Evolutionary conservation across 2,113 vertebrate genomes (phyloP).

Genomic region (Stomatorhinus ivindoensis): DNA sequence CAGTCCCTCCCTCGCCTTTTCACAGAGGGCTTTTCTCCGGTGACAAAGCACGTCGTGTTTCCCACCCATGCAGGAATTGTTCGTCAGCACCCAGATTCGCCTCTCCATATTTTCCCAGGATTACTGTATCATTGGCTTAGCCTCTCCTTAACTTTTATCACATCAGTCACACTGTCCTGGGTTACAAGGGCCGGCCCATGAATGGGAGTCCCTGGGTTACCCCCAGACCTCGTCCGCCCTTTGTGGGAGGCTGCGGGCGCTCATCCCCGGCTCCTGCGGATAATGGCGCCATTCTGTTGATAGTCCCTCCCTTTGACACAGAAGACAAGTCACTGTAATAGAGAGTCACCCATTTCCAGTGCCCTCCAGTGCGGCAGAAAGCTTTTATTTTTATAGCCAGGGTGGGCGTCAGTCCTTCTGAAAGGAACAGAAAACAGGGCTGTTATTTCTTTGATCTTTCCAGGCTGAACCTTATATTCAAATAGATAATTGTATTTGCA

Average conservation of each 20-base stretch:
- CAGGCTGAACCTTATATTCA: not conserved
- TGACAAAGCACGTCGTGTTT: not conserved
- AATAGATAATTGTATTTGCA: not conserved
- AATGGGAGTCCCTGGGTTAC: not conserved
- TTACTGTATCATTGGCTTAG: constrained; percentile 20
- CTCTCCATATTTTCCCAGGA: constrained; percentile 20
- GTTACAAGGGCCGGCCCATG: constrained; percentile 16
- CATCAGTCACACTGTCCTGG: constrained; percentile 25
- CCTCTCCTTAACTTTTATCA: constrained; percentile 15
- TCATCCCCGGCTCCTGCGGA: not conserved
- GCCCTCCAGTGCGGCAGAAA: not conserved
- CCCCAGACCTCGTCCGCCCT: not conserved
- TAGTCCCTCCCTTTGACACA: not conserved
- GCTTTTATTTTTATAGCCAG: not conserved
- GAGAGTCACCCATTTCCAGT: not conserved
- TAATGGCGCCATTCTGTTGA: constrained; percentile 11
- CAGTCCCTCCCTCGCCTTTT: not conserved
- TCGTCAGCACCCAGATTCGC: not conserved
- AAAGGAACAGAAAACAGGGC: not conserved
- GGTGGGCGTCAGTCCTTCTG: not conserved
- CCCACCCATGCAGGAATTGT: not conserved
- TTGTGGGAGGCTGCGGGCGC: constrained; percentile 8
- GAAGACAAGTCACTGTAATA: constrained; percentile 9
- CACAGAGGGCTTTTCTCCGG: not conserved
- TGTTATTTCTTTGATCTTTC: not conserved